Conservation (phyloP, 2,113 vertebrate genomes). For the Ceyx margarethae region DNA sequence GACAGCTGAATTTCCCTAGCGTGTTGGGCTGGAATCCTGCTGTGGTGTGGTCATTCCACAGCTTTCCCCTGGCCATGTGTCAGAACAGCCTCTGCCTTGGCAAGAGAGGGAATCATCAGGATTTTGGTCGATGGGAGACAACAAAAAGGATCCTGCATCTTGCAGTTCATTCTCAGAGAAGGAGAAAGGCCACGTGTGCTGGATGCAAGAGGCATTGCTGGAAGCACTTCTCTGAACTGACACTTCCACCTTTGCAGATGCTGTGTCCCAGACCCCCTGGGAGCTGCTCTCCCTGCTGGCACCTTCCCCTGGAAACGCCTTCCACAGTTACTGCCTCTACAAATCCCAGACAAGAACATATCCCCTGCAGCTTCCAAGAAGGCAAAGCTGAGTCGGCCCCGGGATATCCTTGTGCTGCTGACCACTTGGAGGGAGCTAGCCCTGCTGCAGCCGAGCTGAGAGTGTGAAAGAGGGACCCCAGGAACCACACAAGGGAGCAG, state of each 20-base stretch:
- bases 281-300: not conserved
- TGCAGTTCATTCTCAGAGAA: not conserved
- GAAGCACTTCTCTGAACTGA: not conserved
- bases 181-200: not conserved
- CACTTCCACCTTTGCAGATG: not conserved
- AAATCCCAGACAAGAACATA: not conserved
- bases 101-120: not conserved
- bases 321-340: not conserved
- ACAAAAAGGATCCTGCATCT: not conserved
- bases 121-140: not conserved
- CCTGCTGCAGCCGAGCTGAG: accelerated
- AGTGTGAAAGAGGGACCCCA: not conserved
- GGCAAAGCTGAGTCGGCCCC: not conserved
- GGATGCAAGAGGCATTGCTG: accelerated
- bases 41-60: not conserved
- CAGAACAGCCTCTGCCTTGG: not conserved
- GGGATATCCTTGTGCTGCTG: accelerated
- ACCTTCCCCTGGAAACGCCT: accelerated
- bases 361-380: not conserved
- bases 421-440: not conserved
- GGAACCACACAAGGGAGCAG: not conserved
- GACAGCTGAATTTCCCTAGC: not conserved
- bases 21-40: not conserved
- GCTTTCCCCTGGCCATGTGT: not conserved
- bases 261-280: accelerated